phyloP scores from a whole-genome alignment of 1,140 invertebrate species.

The Drosophila kurseongensis region DNA sequence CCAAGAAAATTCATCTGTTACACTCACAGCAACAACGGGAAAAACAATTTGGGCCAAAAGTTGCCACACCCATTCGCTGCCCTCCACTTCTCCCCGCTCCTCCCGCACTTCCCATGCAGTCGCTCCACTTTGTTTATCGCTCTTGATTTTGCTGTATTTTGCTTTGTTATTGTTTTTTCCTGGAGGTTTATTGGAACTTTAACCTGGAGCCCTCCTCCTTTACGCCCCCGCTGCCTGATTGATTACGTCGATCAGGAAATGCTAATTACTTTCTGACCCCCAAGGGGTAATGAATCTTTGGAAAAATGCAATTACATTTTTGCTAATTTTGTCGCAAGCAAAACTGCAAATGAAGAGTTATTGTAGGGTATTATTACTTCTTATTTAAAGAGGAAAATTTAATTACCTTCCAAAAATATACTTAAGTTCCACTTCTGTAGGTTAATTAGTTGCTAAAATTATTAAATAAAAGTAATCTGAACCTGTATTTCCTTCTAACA shows the following conservation, averaged over 20 bases:
- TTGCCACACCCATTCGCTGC: conserved; percentile 35
- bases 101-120: conserved; percentile 2
- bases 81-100: conserved; percentile 1
- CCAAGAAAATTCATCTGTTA: conserved; percentile 47
- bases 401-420: background rate
- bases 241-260: conserved; percentile 72
- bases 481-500: no score
- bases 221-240: conserved; percentile 21
- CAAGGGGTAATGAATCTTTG: conserved; percentile 10
- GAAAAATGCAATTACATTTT: conserved; percentile 50
- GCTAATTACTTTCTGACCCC: conserved; percentile 65
- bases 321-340: conserved; percentile 17
- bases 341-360: conserved; percentile 8
- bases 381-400: background rate
- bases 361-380: background rate
- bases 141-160: conserved; percentile 61
- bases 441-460: no score
- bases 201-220: conserved; percentile 23
- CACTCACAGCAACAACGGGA: conserved; percentile 50
- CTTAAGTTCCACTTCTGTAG: no score
- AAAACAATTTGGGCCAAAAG: conserved; percentile 51
- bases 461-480: no score
- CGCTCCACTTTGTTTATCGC: conserved; percentile 52
- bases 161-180: conserved; percentile 35
- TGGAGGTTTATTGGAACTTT: conserved; percentile 47